phyloP scores from a whole-genome alignment of 2,113 vertebrate genomes.

The Mirounga angustirostris region DNA sequence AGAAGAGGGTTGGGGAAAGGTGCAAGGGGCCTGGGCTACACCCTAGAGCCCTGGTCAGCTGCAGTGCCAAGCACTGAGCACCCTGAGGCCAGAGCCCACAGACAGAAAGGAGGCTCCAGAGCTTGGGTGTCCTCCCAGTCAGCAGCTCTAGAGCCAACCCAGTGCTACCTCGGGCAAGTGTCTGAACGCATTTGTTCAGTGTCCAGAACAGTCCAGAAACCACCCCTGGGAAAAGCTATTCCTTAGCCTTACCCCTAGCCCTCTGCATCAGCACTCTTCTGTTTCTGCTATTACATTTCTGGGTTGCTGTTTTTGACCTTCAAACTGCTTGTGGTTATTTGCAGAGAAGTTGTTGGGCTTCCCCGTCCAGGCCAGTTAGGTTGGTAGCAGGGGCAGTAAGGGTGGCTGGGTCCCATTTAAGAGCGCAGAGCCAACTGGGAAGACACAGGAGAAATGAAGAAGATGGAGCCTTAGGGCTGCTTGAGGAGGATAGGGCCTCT shows the following conservation, averaged over 20 bases:
- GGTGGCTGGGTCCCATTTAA: background rate
- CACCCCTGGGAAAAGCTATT: constrained; percentile 13
- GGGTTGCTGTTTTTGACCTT: constrained; percentile 37
- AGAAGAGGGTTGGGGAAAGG: background rate
- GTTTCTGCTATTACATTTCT: constrained; percentile 31
- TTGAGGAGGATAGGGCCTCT: background rate
- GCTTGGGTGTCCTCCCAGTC: background rate
- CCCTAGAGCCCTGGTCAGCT: background rate
- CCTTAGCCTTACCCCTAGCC: background rate
- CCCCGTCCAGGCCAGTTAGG: background rate
- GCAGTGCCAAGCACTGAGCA: background rate
- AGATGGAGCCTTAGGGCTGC: background rate
- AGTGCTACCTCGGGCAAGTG: background rate
- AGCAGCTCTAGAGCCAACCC: background rate
- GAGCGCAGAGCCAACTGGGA: background rate
- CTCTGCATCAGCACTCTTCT: constrained; percentile 52
- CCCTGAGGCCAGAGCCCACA: background rate
- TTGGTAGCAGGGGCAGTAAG: background rate
- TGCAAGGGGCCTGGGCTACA: background rate
- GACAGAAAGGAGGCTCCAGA: background rate
- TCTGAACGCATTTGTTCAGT: constrained; percentile 2
- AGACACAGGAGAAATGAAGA: background rate
- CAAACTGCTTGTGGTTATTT: background rate
- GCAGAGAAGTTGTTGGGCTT: background rate
- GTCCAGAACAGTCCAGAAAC: background rate